Evolutionary conservation across 2,113 vertebrate species (phyloP).

Genomic region (Chaetorhynchus papuensis): DNA sequence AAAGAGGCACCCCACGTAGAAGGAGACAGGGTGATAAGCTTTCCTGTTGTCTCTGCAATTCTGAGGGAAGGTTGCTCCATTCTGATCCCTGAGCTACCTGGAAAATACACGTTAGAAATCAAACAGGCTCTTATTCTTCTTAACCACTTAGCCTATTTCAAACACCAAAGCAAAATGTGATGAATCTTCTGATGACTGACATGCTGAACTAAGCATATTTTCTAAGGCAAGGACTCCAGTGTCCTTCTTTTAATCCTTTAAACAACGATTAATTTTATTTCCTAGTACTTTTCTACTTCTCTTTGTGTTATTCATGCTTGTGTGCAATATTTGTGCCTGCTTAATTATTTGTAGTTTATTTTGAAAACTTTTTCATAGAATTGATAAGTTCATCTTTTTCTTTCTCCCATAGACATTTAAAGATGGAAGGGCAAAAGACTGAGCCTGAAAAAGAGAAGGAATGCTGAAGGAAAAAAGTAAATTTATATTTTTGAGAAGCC

Average conservation of each 20-base stretch:
- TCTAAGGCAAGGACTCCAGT: not conserved
- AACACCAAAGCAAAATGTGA: not conserved
- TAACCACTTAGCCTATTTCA: not conserved
- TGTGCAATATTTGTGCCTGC: not conserved
- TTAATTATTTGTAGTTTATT: not conserved
- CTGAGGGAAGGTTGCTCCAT: not conserved
- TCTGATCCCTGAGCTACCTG: not conserved
- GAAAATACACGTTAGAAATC: not conserved
- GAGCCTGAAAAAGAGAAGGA: not conserved
- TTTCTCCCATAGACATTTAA: not conserved
- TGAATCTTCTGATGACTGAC: not conserved
- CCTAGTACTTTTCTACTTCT: not conserved
- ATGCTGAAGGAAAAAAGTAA: not conserved
- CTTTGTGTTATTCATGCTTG: not conserved
- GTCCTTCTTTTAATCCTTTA: not conserved
- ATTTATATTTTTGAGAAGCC: not conserved
- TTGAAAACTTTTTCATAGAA: not conserved
- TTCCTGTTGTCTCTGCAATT: not conserved
- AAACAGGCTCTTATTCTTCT: not conserved
- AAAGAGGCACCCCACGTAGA: slow-evolving; percentile 3
- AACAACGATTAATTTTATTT: not conserved
- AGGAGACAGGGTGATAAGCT: slow-evolving; percentile 19
- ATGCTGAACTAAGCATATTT: not conserved
- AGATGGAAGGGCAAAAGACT: not conserved
- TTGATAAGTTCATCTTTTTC: not conserved